Percentiles rank a stretch among this genome's conserved stretches.
Conservation (phyloP, 2,888 invertebrate species). For the Mamestra brassicae region DNA sequence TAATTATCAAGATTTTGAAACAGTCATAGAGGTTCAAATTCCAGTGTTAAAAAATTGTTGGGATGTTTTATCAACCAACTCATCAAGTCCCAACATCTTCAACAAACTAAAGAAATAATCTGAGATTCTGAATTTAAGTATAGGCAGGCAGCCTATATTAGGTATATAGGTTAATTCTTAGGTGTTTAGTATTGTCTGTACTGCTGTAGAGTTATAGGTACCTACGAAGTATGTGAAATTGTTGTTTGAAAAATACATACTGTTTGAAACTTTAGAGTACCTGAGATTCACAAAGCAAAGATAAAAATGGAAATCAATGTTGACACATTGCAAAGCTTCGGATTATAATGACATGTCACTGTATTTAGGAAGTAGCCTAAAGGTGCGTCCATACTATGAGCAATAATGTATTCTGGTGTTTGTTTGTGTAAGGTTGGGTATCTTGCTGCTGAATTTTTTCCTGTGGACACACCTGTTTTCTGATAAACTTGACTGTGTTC, state of each 20-base stretch:
- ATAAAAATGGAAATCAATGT: neutral
- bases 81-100: no score
- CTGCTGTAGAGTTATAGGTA: neutral
- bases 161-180: neutral
- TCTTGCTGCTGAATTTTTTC: no score
- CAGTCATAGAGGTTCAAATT: neutral
- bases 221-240: no score
- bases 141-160: neutral
- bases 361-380: constrained; percentile 17
- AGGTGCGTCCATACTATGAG: constrained; percentile 1
- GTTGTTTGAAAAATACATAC: constrained; percentile 16
- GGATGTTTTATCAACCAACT: no score
- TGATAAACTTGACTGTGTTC: constrained; percentile 13
- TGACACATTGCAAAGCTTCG: neutral
- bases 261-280: neutral
- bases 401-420: neutral
- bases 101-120: neutral
- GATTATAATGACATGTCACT: neutral
- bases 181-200: neutral
- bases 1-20: neutral
- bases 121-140: constrained; percentile 26
- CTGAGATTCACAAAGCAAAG: neutral
- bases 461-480: neutral
- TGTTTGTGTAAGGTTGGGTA: constrained; percentile 1
- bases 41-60: neutral